Evolutionary conservation across 2,797 vertebrate genomes (phyloP).

Genomic region (Ctenochaetus hawaiiensis): DNA sequence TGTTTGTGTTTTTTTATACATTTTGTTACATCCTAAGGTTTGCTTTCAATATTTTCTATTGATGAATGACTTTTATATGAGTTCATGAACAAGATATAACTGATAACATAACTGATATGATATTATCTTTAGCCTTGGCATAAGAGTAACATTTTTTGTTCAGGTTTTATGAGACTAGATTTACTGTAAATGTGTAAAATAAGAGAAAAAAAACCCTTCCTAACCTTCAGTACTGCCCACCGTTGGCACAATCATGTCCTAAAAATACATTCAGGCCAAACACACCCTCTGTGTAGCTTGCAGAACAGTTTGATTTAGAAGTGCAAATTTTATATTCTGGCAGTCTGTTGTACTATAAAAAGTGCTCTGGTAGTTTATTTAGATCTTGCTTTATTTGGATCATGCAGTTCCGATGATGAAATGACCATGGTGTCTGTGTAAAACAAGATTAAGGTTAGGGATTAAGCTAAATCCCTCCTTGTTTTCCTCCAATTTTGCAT

Average conservation of each 20-base stretch:
- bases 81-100: conserved; percentile 8
- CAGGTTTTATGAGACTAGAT: conserved; percentile 19
- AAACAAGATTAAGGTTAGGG: not conserved
- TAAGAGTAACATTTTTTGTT: conserved; percentile 10
- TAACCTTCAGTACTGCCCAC: conserved; percentile 17
- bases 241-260: conserved; percentile 26
- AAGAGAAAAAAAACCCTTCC: not conserved
- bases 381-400: not conserved
- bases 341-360: conserved; percentile 25
- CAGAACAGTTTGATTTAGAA: conserved; percentile 27
- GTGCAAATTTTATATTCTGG: conserved; percentile 43
- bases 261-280: conserved; percentile 36
- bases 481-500: not conserved
- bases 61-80: conserved; percentile 14
- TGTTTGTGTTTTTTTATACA: not conserved
- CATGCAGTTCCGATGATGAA: conserved; percentile 14
- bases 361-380: conserved; percentile 15
- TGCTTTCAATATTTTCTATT: not conserved
- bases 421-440: not conserved
- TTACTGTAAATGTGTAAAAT: conserved; percentile 39
- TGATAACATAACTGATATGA: too few species aligned
- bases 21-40: too few species aligned
- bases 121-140: conserved; percentile 10
- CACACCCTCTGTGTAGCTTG: conserved; percentile 27
- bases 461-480: not conserved